These are phyloP conservation scores for Condylura cristata DNA, from an alignment of 2,113 vertebrate genomes.

Conservation along the genomic window DNA sequence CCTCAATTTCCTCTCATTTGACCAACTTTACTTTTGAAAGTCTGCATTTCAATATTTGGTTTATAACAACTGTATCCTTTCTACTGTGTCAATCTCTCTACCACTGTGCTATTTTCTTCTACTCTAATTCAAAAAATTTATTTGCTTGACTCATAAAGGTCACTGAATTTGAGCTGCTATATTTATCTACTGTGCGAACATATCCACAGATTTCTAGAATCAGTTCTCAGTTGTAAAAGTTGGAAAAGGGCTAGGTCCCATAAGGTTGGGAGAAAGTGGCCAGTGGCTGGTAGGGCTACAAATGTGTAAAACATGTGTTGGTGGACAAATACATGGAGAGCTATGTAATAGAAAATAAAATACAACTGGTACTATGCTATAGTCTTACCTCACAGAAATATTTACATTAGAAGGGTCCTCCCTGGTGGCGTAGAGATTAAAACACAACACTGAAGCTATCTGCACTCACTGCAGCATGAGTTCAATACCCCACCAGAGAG, in stretches of 20 bases:
- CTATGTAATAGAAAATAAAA: not conserved
- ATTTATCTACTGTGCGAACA: not conserved
- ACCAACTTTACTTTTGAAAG: not conserved
- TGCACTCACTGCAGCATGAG: too few species aligned
- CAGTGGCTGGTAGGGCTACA: not conserved
- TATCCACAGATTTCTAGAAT: not conserved
- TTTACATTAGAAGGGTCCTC: not conserved
- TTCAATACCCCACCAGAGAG: too few species aligned
- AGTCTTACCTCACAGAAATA: not conserved
- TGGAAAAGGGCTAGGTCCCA: not conserved
- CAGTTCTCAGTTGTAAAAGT: not conserved
- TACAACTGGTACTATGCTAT: not conserved
- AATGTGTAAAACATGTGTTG: not conserved
- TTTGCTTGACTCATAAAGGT: not conserved
- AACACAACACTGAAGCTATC: too few species aligned
- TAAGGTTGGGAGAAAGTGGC: not conserved
- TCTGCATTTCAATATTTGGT: not conserved
- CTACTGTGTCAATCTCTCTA: not conserved
- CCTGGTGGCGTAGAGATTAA: too few species aligned
- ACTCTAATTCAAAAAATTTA: not conserved
- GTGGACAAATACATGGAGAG: not conserved
- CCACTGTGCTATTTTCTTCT: not conserved
- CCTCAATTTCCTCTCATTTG: not conserved
- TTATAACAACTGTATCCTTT: not conserved
- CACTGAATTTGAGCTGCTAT: not conserved